Base-by-base conservation (phyloP, 2,888 invertebrate genomes). In the Torymus tubicola region DNA sequence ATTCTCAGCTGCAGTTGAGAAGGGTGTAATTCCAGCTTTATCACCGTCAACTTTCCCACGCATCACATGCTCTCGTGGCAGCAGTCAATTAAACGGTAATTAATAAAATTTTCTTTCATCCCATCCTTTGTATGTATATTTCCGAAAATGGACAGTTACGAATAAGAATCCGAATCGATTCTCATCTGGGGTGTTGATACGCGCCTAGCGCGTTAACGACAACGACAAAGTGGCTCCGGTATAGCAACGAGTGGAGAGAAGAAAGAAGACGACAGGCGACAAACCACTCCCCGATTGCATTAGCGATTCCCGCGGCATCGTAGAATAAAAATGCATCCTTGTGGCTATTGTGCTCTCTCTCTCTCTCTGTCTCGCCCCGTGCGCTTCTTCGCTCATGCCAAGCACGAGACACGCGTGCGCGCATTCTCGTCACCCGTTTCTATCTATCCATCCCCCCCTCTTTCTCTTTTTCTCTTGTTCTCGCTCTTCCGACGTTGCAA, bases 251-350 rank as follows among this genome's bases (percentile, higher is more conserved):
- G 42, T 42, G n/a, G 0, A 53, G 64, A 31, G 52, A 31, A 14
- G 21, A 52, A 53, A 11, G 13, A 13, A 76, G 61, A 71, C 14
- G 50, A 5, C 18, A n/a, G 31, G 78, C 16, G 60, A 60, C 65
- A 65, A 70, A 78, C 70, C 70, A 67, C 78, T 72, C 67, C 72
- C 42, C 67, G 65, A 65, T 78, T 60, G 80, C 73, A 77, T 81
- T 74, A 70, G 57, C 58, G 64, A 80, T 80, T 76, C 81, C 52
- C 11, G 16, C 57, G 31, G 72, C 77, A 24, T 69, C 68, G 71
- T 65, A 77, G 73, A 74, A 78, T 72, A 78, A 78, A 78, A 78
- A 78, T 78, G 78, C 72, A 72, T 67, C 60, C 72, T 78, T 61
- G 42, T 8, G 60, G 2, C 65, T 71, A 63, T 81, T 78, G 81